Conservation (phyloP, 2,113 vertebrate species). For the Bos taurus region DNA sequence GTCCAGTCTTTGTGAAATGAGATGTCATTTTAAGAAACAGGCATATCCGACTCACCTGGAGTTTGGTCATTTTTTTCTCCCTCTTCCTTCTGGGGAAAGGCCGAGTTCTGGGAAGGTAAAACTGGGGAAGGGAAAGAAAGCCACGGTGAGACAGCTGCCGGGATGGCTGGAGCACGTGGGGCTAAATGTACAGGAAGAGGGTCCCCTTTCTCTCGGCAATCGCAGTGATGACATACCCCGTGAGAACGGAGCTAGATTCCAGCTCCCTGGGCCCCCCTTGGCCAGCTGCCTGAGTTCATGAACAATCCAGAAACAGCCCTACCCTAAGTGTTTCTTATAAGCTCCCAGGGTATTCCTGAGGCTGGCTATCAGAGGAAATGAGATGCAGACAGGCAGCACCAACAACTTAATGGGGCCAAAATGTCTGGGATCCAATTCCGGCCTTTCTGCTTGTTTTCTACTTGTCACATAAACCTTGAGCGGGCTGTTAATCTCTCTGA, state of each 20-base stretch:
- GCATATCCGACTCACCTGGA: conserved; percentile 33
- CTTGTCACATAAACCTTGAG: background rate
- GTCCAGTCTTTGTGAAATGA: background rate
- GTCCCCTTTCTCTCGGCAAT: background rate
- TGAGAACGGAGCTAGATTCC: background rate
- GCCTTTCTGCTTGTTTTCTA: background rate
- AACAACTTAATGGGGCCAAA: background rate
- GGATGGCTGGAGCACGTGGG: accelerated
- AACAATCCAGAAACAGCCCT: background rate
- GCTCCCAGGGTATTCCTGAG: background rate
- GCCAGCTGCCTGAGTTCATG: background rate
- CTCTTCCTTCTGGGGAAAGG: background rate
- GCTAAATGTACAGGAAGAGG: background rate
- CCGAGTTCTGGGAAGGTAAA: background rate
- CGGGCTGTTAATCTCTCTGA: background rate
- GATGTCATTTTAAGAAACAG: background rate
- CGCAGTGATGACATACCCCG: background rate
- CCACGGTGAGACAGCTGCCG: background rate
- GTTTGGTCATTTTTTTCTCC: conserved; percentile 46
- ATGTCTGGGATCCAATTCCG: background rate
- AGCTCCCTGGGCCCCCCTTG: background rate
- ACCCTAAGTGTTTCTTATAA: background rate
- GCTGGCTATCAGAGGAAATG: background rate
- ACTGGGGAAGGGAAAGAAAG: conserved; percentile 7
- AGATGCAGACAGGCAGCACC: background rate